A percentile compares a stretch with the other conserved stretches of the same genome.
Evolutionary conservation across 2,797 vertebrate species (phyloP).

Genomic region (Melanogrammus aeglefinus): DNA sequence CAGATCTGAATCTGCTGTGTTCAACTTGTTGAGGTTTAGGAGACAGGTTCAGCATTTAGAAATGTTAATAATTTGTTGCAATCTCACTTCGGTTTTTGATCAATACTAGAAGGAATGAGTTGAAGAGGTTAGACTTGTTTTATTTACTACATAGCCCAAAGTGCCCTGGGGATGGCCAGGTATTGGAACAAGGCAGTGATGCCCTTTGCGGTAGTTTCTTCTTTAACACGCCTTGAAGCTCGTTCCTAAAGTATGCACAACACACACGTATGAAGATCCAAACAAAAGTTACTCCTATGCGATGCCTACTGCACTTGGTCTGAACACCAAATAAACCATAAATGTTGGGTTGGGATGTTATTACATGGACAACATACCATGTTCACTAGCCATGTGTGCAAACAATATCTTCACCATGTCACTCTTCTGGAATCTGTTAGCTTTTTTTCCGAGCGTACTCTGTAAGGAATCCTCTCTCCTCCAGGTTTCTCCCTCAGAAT

Average conservation of each 20-base stretch:
- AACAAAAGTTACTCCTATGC: too few relatives aligned
- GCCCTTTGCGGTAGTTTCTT: slow-evolving; percentile 32
- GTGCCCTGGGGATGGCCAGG: slow-evolving; percentile 25
- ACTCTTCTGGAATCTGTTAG: slow-evolving; percentile 21
- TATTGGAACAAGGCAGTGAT: slow-evolving; percentile 32
- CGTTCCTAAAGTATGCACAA: slow-evolving; percentile 15
- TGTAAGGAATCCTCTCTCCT: slow-evolving; percentile 17
- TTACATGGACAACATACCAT: slow-evolving; percentile 19
- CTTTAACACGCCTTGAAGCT: slow-evolving; percentile 34
- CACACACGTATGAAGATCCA: background rate
- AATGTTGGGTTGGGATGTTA: background rate
- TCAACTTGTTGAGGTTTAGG: background rate
- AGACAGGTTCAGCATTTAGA: background rate
- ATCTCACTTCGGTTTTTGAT: too few relatives aligned
- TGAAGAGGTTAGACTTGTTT: slow-evolving; percentile 22
- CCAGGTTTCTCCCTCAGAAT: slow-evolving; percentile 27
- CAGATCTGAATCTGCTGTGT: background rate
- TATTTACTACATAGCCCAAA: slow-evolving; percentile 25
- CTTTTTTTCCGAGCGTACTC: slow-evolving; percentile 27
- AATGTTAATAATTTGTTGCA: slow-evolving; percentile 4
- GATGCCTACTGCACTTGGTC: background rate
- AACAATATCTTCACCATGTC: slow-evolving; percentile 33
- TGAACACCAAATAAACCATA: slow-evolving; percentile 11
- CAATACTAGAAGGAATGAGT: slow-evolving; percentile 1
- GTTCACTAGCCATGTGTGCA: slow-evolving; percentile 22